Conservation (phyloP, 1,140 invertebrate species). For the Zaprionus africanus region DNA sequence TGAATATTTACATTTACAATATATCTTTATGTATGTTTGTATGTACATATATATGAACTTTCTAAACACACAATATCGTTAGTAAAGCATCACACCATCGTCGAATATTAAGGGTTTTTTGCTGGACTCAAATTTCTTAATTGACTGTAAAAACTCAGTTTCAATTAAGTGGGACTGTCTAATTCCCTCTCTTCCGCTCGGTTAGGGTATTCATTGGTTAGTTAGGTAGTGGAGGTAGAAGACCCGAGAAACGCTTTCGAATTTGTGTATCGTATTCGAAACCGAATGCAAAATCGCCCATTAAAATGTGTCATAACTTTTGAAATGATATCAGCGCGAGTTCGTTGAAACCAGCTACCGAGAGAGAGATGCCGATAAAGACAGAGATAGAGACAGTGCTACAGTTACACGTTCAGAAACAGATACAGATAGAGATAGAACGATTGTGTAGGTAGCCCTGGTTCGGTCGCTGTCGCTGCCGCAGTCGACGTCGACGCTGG, state of each 20-base stretch:
- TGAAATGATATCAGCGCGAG: slow-evolving; percentile 40
- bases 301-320: slow-evolving; percentile 51
- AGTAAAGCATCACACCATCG: too few relatives aligned
- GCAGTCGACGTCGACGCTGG: slow-evolving; percentile 33
- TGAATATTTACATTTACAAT: too few relatives aligned
- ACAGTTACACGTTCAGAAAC: not conserved
- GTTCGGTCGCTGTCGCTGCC: not conserved
- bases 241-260: not conserved
- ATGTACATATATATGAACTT: too few relatives aligned
- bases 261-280: slow-evolving; percentile 24
- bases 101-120: too few relatives aligned
- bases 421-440: not conserved
- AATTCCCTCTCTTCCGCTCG: not conserved
- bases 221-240: not conserved
- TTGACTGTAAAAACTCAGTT: not conserved
- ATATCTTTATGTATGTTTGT: too few relatives aligned
- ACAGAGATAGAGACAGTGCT: not conserved
- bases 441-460: slow-evolving; percentile 23
- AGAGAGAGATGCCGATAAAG: not conserved
- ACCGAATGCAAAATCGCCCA: slow-evolving; percentile 34
- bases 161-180: not conserved
- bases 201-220: not conserved
- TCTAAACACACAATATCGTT: too few relatives aligned
- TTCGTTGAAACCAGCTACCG: slow-evolving; percentile 38
- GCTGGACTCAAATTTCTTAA: not conserved